Evolutionary conservation across 2,113 vertebrate species (phyloP), one percentile per base, ranked within the genome.

Genomic region (Chaetorhynchus papuensis): DNA sequence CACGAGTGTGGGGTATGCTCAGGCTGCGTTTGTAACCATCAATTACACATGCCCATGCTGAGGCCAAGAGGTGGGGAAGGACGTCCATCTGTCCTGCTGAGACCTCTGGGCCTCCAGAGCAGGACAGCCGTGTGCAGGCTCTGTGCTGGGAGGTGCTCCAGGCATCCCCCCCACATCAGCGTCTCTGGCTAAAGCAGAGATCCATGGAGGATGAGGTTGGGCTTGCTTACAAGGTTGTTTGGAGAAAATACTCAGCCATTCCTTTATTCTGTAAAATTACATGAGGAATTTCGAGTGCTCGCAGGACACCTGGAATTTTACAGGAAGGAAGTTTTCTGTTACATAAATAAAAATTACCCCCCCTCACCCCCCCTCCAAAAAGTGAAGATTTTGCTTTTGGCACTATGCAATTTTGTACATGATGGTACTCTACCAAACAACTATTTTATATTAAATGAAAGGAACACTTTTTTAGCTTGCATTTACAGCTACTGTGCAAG

Each of bases 341-440:
- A 17, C 3, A 69, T 76, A 70, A 90, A 75, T 61, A 68, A 72
- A 83, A 89, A 56, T 18, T 59, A 45, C 17, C 2, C 11, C 17
- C 0, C 0, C 18, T 8, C 7, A 2, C 5, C 19, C 24, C 0
- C 0, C 24, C 21, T 5, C 20, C 20, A 35, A 19, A 64, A 54
- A n/a, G 7, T 27, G 21, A 82, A 82, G 13, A 27, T 60, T 89
- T 89, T 52, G 16, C 28, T 83, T 85, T 85, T 90, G 60, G 41
- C 17, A 70, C 42, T 9, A 6, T 80, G 7, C 37, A 77, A 0
- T 65, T 91, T 80, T 79, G 33, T 57, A 53, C 2, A 6, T 31
- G 10, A 24, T 68, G 28, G 5, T 74, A 28, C 21, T 85, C 30
- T 87, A 31, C 10, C 8, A 68, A 52, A 27, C 19, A 65, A 31